Percentiles rank a stretch among this genome's conserved stretches.
Evolutionary conservation across 2,888 invertebrate species (phyloP).

Genomic region (Griposia aprilina): DNA sequence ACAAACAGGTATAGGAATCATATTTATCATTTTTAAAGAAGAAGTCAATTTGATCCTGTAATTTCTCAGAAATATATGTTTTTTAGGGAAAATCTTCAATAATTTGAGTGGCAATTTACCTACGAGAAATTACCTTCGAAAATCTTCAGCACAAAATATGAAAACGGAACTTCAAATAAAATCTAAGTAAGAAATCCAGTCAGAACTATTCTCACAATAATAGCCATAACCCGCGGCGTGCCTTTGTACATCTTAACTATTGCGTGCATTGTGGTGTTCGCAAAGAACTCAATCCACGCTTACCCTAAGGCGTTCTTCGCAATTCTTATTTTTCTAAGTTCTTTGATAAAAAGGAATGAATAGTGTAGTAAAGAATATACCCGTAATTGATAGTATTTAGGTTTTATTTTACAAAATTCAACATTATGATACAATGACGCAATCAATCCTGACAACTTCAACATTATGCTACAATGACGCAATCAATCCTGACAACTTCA

Average conservation of each 20-base stretch:
- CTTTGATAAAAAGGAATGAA: conserved; percentile 61
- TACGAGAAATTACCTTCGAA: background rate
- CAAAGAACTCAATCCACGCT: conserved; percentile 55
- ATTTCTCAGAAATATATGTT: background rate
- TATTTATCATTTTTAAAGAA: background rate
- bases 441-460: no score
- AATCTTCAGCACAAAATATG: background rate
- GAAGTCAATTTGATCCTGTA: background rate
- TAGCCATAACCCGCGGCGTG: conserved; percentile 48
- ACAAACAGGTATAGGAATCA: background rate
- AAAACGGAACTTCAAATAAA: conserved; percentile 11
- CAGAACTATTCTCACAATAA: conserved; percentile 28
- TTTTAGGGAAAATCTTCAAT: no score
- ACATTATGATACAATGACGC: no score
- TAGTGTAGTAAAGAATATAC: no score
- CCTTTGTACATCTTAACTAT: conserved; percentile 44
- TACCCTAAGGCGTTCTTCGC: conserved; percentile 45
- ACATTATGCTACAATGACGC: no score
- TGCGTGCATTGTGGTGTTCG: conserved; percentile 18
- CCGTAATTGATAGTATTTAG: no score
- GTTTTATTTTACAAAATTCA: no score
- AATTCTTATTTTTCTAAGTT: conserved; percentile 52
- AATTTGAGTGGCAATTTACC: background rate
- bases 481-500: no score
- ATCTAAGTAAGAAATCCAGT: background rate